Base-by-base conservation (phyloP, 2,113 vertebrate species). In the Herpetotheres cachinnans region DNA sequence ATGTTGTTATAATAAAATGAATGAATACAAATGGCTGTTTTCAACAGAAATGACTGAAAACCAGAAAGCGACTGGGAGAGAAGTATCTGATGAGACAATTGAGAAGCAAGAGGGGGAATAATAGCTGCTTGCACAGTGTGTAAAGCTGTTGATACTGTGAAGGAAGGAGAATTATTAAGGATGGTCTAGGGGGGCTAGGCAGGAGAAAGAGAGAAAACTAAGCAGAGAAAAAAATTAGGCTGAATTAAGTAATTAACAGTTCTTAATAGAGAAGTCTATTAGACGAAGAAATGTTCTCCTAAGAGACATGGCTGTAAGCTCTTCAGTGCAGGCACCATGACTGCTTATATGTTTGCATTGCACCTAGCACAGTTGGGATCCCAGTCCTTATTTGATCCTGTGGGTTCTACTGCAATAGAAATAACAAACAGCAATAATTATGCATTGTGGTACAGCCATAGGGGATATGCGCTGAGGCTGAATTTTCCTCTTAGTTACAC, bases 251-350 rank as follows among this genome's bases (percentile, higher is more conserved):
- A 95, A 97, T 95, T 93, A 95, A 13, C 73, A n/a, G 65, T 86
- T 95, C 61, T 90, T 96, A 97, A 84, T 72, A 78, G 73, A 91
- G 59, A 84, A 96, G 72, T 84, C 82, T 93, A 83, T 95, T 95
- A 95, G 90, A 91, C 0, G 0, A 73, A 89, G 65, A 92, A 95
- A 90, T 89, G 80, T 81, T 82, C 90, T 95, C 90, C 80, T 90
- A 82, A 84, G 94, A 92, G 94, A 86, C 56, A 47, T 69, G 61
- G n/a, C 38, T 94, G 55, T 78, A 89, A 97, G 27, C 89, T 97
- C 77, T 89, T 96, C 89, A 95, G 92, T 81, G 90, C 92, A 95
- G 40, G 27, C 88, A 96, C 77, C 77, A 63, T 95, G 91, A 94
- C 95, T 97, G 81, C 55, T 90, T 95, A 85, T 84, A 65, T 82